phyloP scores from a whole-genome alignment of 2,888 invertebrate genomes.

The Augiades crinisus region DNA sequence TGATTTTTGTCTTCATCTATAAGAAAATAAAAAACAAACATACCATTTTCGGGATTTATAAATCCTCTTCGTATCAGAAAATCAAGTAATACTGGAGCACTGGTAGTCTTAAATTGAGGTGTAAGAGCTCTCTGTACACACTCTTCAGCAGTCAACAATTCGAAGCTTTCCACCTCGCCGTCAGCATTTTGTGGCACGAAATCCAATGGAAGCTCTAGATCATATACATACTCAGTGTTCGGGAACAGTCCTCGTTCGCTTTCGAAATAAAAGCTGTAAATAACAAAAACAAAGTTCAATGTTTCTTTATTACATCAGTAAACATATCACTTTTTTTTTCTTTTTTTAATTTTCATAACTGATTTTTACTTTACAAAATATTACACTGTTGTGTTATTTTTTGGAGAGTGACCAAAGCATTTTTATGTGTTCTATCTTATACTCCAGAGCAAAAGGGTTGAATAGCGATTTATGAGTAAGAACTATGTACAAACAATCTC shows the following conservation, averaged over 20 bases:
- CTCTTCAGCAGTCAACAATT: constrained; percentile 91
- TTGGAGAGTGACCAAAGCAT: no score
- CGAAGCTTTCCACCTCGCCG: constrained; percentile 96
- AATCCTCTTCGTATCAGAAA: constrained; percentile 95
- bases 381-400: no score
- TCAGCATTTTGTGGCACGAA: constrained; percentile 96
- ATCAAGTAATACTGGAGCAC: constrained; percentile 94
- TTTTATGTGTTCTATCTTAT: no score
- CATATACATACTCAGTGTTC: constrained; percentile 96
- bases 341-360: no score
- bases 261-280: constrained; percentile 91
- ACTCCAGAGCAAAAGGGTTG: no score
- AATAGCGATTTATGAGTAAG: no score
- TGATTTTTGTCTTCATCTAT: constrained; percentile 26
- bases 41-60: constrained; percentile 94
- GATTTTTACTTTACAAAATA: no score
- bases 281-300: no score
- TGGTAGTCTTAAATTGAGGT: constrained; percentile 95
- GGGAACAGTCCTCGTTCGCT: constrained; percentile 96
- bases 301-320: no score
- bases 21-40: constrained; percentile 36
- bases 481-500: no score
- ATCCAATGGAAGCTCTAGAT: constrained; percentile 93
- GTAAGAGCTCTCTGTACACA: constrained; percentile 90
- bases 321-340: no score